Percentiles rank a stretch among this genome's conserved stretches.
These are phyloP conservation scores for Tapirus terrestris DNA, from an alignment of 2,113 vertebrate species.

Conservation along the genomic window DNA sequence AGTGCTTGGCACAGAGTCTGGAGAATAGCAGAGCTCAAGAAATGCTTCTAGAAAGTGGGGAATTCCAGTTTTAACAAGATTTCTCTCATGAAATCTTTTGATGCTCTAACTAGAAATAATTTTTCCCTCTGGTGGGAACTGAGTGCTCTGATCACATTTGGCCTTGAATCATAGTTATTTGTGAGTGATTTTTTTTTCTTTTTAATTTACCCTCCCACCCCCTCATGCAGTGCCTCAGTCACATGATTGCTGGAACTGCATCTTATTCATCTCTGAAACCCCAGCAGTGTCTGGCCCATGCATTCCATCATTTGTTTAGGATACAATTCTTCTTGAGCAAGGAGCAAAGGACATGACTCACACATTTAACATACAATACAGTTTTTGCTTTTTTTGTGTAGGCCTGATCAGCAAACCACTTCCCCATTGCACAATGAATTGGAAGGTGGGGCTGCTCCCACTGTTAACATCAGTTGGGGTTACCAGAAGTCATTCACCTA, in stretches of 20 bases:
- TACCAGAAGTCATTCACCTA: slow-evolving; percentile 83
- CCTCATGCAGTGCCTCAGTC: not conserved
- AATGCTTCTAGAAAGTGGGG: not conserved
- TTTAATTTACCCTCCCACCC: not conserved
- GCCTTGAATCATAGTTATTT: slow-evolving; percentile 41
- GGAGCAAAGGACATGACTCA: slow-evolving; percentile 82
- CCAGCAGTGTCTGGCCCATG: not conserved
- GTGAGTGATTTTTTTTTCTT: not conserved
- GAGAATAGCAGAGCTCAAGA: not conserved
- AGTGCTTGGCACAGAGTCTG: not conserved
- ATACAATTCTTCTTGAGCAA: slow-evolving; percentile 70
- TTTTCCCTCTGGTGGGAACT: slow-evolving; percentile 22
- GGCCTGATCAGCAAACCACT: slow-evolving; percentile 85
- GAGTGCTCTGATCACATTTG: not conserved
- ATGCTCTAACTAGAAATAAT: slow-evolving; percentile 25
- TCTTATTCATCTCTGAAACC: slow-evolving; percentile 27
- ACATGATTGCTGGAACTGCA: slow-evolving; percentile 38
- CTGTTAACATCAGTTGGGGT: slow-evolving; percentile 82
- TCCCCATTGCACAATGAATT: slow-evolving; percentile 83
- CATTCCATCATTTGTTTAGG: slow-evolving; percentile 59
- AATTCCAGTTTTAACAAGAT: not conserved
- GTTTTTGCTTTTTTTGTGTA: slow-evolving; percentile 78
- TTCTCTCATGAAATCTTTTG: slow-evolving; percentile 23
- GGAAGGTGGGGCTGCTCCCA: slow-evolving; percentile 67
- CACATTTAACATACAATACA: slow-evolving; percentile 73